Evolutionary conservation across 1,140 invertebrate genomes (phyloP), one percentile per base, ranked within the genome.

Genomic region (Diploscapter pachys): DNA sequence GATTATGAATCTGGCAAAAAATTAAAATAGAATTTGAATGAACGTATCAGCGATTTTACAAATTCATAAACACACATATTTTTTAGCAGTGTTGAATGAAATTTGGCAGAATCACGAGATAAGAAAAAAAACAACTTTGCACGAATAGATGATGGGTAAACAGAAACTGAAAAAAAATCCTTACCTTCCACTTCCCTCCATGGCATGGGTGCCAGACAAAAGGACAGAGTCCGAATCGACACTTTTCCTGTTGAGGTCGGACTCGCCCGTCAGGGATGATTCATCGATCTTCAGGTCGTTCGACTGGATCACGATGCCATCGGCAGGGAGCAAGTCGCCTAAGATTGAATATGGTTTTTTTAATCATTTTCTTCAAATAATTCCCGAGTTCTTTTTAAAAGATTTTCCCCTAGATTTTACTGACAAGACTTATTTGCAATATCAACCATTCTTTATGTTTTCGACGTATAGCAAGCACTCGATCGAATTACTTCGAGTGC

Each of bases 241-340:
- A 71, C 79, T 78, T 69, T 85, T 85, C 49, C 77, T 82, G 52
- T 86, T 83, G 48, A 82, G 78, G 72, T 85, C 84, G 11, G 84
- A 85, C 73, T 85, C 84, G 65, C 84, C 84, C 55, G 84, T 85
- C 50, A 85, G 75, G 53, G 85, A 86, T 51, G 83, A 85, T 81
- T 85, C 84, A 73, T 85, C 84, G 54, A 85, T 77, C 73, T 86
- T 86, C 53, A 85, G 81, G 65, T 85, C 84, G 74, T 86, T 86
- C 63, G 80, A 77, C 72, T 86, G 85, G 56, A 85, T 77, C 11
- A 85, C n/a, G 63, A 85, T 72, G 54, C 84, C 84, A 71, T 85
- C 84, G 8, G 84, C 82, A 5, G 84, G 84, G 13, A 85, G 66
- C 59, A 85, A 65, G 78, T 85, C 84, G 11, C 83, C 82, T 81